Conservation (phyloP, 2,888 invertebrate species). For the Amorpha juglandis region DNA sequence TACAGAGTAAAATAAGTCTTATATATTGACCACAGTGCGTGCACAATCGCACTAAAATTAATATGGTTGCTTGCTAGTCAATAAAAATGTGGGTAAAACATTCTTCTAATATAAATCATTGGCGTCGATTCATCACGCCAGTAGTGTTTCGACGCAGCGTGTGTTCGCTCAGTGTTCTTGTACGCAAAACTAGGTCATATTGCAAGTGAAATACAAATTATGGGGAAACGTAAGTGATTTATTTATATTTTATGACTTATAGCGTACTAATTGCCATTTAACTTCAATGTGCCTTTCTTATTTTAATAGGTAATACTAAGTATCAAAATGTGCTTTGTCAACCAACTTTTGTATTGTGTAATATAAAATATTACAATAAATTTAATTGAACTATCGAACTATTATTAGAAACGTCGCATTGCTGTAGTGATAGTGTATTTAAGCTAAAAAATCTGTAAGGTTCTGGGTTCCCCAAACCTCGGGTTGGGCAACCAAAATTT, state of each 20-base stretch:
- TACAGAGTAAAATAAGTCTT: neutral
- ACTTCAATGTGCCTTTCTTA: too few species aligned
- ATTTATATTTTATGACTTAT: neutral
- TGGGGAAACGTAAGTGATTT: constrained; percentile 18
- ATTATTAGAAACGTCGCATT: too few species aligned
- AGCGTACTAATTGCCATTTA: neutral
- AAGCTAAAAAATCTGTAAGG: too few species aligned
- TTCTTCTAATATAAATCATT: constrained; percentile 7
- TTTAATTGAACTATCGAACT: too few species aligned
- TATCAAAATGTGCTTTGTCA: too few species aligned
- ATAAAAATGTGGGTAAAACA: constrained; percentile 13
- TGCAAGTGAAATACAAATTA: neutral
- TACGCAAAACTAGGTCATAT: neutral
- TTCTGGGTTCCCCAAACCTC: too few species aligned
- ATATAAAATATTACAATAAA: too few species aligned
- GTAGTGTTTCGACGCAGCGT: neutral
- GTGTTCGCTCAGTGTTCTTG: neutral
- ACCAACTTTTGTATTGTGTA: too few species aligned
- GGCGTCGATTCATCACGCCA: neutral
- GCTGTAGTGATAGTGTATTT: too few species aligned
- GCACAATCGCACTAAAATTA: neutral
- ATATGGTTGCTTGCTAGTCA: neutral
- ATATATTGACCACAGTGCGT: neutral
- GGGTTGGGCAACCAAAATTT: too few species aligned
- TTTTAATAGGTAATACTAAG: too few species aligned